Percentiles rank a stretch among this genome's conserved stretches.
Evolutionary conservation across 2,888 invertebrate genomes (phyloP).

Genomic region (Parnassius mnemosyne): DNA sequence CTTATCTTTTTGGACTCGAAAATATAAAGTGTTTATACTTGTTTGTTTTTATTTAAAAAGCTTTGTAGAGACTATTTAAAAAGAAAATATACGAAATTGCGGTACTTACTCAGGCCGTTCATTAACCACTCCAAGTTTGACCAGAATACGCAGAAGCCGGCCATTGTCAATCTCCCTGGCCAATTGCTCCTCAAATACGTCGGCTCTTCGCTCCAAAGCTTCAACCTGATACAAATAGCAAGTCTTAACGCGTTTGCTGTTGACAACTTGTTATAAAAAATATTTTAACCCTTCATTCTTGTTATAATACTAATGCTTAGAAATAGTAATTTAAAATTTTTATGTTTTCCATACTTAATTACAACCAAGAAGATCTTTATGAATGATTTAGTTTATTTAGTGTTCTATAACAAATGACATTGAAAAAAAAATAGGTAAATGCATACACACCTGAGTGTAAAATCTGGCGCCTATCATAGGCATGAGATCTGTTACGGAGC

Average conservation of each 20-base stretch:
- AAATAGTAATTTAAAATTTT: too few species aligned
- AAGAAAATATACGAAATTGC: background rate
- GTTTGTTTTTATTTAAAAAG: background rate
- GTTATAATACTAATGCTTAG: too few species aligned
- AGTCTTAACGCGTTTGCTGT: background rate
- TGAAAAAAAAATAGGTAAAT: too few species aligned
- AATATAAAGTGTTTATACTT: background rate
- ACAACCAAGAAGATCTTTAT: too few species aligned
- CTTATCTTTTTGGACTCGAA: too few species aligned
- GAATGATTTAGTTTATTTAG: too few species aligned
- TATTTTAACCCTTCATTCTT: too few species aligned
- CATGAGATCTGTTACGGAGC: slow-evolving; percentile 97
- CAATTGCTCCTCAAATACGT: slow-evolving; percentile 94
- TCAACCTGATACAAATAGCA: slow-evolving; percentile 76
- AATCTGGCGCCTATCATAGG: slow-evolving; percentile 99
- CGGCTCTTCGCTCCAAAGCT: slow-evolving; percentile 91
- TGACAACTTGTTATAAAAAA: too few species aligned
- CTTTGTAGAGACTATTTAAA: background rate
- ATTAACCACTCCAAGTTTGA: slow-evolving; percentile 96
- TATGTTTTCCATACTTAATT: too few species aligned
- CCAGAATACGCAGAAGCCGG: slow-evolving; percentile 92
- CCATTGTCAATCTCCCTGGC: slow-evolving; percentile 97
- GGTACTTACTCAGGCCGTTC: slow-evolving; percentile 94
- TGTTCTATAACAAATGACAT: too few species aligned
- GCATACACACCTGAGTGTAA: slow-evolving; percentile 89